Conservation (phyloP, 2,797 vertebrate species). For the Poeciliopsis infans region DNA sequence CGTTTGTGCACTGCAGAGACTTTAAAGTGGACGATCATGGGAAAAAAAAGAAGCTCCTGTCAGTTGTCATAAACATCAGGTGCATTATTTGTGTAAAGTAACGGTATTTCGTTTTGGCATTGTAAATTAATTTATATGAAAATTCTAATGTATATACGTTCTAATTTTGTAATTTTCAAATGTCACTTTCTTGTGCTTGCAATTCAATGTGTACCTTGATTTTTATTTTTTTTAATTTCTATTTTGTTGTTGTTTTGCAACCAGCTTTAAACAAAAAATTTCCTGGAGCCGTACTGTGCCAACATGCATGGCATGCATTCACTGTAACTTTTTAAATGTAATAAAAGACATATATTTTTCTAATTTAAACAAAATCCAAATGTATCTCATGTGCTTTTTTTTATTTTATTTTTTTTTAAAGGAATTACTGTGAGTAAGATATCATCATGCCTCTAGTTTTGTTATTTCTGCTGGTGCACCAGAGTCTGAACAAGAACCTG, state of each 20-base stretch:
- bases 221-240: too few relatives aligned
- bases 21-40: conserved; percentile 16
- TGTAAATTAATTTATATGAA: conserved; percentile 56
- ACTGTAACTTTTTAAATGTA: conserved; percentile 59
- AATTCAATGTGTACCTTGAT: conserved; percentile 27
- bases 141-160: conserved; percentile 47
- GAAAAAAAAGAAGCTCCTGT: background rate
- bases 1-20: conserved; percentile 46
- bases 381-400: conserved; percentile 47
- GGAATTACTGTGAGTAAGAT: conserved; percentile 55
- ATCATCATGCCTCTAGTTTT: background rate
- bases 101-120: conserved; percentile 51
- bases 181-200: conserved; percentile 33
- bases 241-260: conserved; percentile 36
- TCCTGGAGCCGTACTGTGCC: conserved; percentile 31
- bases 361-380: conserved; percentile 67
- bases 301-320: conserved; percentile 57
- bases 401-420: conserved; percentile 8
- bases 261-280: conserved; percentile 33
- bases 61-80: background rate
- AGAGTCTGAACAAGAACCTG: background rate
- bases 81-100: conserved; percentile 22
- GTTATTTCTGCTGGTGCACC: background rate
- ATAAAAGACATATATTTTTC: conserved; percentile 75
- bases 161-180: conserved; percentile 49